Evolutionary conservation across 2,797 vertebrate species (phyloP).

Genomic region (Rhinatrema bivittatum): DNA sequence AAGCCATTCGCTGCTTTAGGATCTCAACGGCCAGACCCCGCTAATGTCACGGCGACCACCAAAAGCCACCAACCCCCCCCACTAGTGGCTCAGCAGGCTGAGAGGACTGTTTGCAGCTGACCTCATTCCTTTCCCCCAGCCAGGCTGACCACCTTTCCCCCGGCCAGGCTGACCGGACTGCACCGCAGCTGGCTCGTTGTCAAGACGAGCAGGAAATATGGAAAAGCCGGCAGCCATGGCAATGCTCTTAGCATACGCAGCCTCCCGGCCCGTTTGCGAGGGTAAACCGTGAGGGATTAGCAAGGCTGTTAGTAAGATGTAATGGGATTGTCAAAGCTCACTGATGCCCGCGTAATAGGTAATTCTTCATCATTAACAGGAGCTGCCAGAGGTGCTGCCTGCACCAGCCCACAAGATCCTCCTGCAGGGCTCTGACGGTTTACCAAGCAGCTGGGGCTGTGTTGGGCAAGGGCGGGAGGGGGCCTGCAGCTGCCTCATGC

Average conservation of each 20-base stretch:
- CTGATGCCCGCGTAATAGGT: slow-evolving; percentile 5
- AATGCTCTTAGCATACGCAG: background rate
- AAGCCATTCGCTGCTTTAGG: no score
- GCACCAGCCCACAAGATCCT: slow-evolving; percentile 1
- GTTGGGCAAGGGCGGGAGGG: background rate
- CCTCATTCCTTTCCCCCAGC: no score
- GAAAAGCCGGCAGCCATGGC: slow-evolving; percentile 1
- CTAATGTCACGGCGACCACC: no score
- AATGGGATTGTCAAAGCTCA: slow-evolving; percentile 43
- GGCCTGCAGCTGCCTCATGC: no score
- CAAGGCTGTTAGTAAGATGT: slow-evolving; percentile 35
- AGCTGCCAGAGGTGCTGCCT: slow-evolving; percentile 19
- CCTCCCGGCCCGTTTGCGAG: background rate
- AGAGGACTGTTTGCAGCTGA: no score
- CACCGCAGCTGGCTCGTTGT: rapidly evolving
- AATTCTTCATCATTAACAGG: slow-evolving; percentile 44
- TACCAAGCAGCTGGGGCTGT: rapidly evolving
- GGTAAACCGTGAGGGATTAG: slow-evolving; percentile 29
- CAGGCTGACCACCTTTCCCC: no score
- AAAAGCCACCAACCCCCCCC: no score
- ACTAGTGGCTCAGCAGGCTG: no score
- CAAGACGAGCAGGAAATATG: background rate
- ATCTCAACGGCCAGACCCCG: no score
- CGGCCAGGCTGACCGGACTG: background rate
- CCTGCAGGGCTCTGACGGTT: rapidly evolving